Evolutionary conservation across 2,113 vertebrate species (phyloP), one percentile per base, ranked within the genome.

Genomic region (Sphaerodactylus townsendi): DNA sequence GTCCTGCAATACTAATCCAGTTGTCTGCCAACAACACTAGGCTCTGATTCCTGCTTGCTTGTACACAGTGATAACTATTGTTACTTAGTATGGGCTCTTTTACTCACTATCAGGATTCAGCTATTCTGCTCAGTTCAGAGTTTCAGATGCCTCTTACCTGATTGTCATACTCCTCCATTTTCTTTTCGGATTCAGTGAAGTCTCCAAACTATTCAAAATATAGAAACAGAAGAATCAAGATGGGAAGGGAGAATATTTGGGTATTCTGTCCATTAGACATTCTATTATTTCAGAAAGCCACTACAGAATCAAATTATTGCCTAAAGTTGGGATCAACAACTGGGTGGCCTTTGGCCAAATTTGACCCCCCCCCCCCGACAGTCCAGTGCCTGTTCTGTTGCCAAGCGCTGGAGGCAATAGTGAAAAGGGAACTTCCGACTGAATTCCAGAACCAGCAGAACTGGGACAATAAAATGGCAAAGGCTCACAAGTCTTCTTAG

Each of bases 131-230:
- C 69, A 82, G 53, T 46, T 33, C 25, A 37, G 10, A 48, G 9
- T 46, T 48, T 75, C 0, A 81, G 62, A 30, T 77, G 46, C 83
- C 19, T 28, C 91, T 93, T 92, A 99, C 99, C 98, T 99, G 96
- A 33, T 98, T 96, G 83, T 99, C 99, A 2, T 99, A 99, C 80
- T 98, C 97, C 90, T 98, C 98, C 0, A 98, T 99, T 92, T 96
- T 97, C 91, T 93, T 97, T 95, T 99, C 99, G 0, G 97, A 99
- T 88, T 99, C 98, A 73, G 94, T 98, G 37, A 94, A 95, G 81
- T 97, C 94, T 79, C 98, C 99, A 90, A 98, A 99, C 99, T 99
- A 95, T 89, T 90, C 77, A 4, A 88, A 73, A 78, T 77, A 30
- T 3, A 84, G 14, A 14, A 64, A 37, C 10, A 82, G 28, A 82